Conservation (phyloP, 2,113 vertebrate species). For the Numida meleagris region DNA sequence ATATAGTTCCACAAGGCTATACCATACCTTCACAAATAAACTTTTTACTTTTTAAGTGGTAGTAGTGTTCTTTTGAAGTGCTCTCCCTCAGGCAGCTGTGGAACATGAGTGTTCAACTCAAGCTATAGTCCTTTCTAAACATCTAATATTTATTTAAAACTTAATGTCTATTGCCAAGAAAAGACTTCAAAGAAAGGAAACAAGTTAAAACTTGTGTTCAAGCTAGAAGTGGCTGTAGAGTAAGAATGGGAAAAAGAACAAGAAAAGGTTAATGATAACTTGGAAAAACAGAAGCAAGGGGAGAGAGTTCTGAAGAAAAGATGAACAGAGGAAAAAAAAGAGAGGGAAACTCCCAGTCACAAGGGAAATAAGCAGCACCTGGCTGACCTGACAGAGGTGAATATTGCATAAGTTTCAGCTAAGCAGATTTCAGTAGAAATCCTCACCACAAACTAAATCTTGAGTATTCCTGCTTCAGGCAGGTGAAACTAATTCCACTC, state of each 20-base stretch:
- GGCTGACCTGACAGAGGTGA: neutral
- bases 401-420: neutral
- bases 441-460: neutral
- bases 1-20: slow-evolving; percentile 25
- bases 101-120: slow-evolving; percentile 65
- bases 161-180: slow-evolving; percentile 69
- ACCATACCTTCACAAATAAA: slow-evolving; percentile 64
- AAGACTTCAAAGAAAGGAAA: slow-evolving; percentile 71
- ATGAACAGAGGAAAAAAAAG: neutral
- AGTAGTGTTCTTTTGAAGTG: slow-evolving; percentile 73
- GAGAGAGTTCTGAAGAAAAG: neutral
- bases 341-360: neutral
- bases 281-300: neutral
- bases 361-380: neutral
- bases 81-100: slow-evolving; percentile 69
- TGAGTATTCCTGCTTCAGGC: neutral
- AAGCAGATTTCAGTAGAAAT: neutral
- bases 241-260: slow-evolving; percentile 49
- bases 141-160: slow-evolving; percentile 75
- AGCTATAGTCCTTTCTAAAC: slow-evolving; percentile 68
- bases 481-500: neutral
- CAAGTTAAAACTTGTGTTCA: slow-evolving; percentile 67
- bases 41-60: slow-evolving; percentile 64
- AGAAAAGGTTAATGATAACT: slow-evolving; percentile 43
- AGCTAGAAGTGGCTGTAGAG: slow-evolving; percentile 52